phyloP scores from a whole-genome alignment of 2,888 invertebrate species.

The Epistrophella euchroma region DNA sequence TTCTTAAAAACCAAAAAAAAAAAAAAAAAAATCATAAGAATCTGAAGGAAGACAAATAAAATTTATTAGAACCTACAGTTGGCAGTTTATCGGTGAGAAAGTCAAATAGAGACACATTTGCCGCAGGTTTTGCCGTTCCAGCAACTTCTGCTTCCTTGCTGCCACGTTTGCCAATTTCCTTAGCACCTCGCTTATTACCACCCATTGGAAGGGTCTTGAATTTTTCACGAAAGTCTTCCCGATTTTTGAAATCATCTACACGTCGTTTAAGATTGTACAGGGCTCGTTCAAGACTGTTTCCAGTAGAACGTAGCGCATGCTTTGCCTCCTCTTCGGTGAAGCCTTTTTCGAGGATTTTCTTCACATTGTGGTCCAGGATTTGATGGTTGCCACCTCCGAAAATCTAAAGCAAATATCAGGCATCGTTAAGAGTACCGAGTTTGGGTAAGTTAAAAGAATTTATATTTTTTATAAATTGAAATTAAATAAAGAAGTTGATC shows the following conservation, averaged over 20 bases:
- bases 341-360: slow-evolving; percentile 92
- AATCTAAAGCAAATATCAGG: slow-evolving; percentile 79
- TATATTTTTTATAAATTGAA: no score
- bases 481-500: no score
- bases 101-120: slow-evolving; percentile 92
- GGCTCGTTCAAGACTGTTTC: slow-evolving; percentile 90
- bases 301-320: slow-evolving; percentile 88
- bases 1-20: slow-evolving; percentile 37
- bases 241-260: slow-evolving; percentile 83
- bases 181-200: slow-evolving; percentile 35
- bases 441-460: no score
- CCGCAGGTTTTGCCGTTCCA: slow-evolving; percentile 89
- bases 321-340: slow-evolving; percentile 91
- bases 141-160: slow-evolving; percentile 85
- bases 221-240: slow-evolving; percentile 66
- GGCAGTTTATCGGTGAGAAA: slow-evolving; percentile 91
- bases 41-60: neutral
- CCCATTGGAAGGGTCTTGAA: slow-evolving; percentile 54
- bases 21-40: neutral
- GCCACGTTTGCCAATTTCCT: slow-evolving; percentile 77
- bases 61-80: slow-evolving; percentile 67
- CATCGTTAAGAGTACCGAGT: no score
- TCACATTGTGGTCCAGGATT: slow-evolving; percentile 90
- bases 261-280: slow-evolving; percentile 87
- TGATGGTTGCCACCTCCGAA: slow-evolving; percentile 88